A percentile compares a stretch with the other conserved stretches of the same genome.
These are phyloP conservation scores for Astreopora myriophthalma DNA, from an alignment of 64 coral and sea anemone genomes.

Conservation along the genomic window DNA sequence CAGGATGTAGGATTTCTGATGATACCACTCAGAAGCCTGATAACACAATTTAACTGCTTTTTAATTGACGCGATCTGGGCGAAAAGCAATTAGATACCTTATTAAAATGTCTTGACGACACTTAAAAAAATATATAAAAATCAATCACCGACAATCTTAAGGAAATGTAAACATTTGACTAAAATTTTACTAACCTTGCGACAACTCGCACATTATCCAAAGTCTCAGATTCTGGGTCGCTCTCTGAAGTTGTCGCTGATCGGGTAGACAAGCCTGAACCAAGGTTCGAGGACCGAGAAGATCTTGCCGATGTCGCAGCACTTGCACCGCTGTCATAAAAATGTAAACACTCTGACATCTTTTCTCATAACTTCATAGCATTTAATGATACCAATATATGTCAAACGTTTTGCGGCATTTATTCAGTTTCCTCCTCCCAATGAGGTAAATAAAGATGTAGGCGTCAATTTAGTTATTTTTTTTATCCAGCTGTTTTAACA, in stretches of 20 bases:
- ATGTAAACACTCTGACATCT: not conserved
- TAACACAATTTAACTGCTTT: too few species aligned
- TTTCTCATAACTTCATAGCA: not conserved
- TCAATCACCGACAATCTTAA: not conserved
- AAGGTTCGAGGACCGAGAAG: slow-evolving; percentile 33
- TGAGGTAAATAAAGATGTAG: not conserved
- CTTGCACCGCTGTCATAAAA: slow-evolving; percentile 17
- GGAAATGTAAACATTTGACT: not conserved
- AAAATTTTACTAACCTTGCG: slow-evolving; percentile 56
- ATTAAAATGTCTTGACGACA: not conserved
- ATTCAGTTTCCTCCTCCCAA: not conserved
- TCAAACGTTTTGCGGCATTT: not conserved
- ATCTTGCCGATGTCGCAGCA: slow-evolving; percentile 34
- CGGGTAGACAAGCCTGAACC: slow-evolving; percentile 49
- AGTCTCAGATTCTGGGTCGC: slow-evolving; percentile 60
- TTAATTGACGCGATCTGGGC: too few species aligned
- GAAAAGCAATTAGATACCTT: too few species aligned
- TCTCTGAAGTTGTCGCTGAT: slow-evolving; percentile 64
- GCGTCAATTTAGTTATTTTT: not conserved
- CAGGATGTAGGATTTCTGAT: too few species aligned
- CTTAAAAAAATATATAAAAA: not conserved
- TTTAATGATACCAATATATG: not conserved
- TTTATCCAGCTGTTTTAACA: slow-evolving; percentile 19
- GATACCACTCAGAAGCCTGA: too few species aligned
- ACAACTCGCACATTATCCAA: slow-evolving; percentile 80